Evolutionary conservation across 2,797 vertebrate genomes (phyloP).

Genomic region (Pseudochaenichthys georgianus): DNA sequence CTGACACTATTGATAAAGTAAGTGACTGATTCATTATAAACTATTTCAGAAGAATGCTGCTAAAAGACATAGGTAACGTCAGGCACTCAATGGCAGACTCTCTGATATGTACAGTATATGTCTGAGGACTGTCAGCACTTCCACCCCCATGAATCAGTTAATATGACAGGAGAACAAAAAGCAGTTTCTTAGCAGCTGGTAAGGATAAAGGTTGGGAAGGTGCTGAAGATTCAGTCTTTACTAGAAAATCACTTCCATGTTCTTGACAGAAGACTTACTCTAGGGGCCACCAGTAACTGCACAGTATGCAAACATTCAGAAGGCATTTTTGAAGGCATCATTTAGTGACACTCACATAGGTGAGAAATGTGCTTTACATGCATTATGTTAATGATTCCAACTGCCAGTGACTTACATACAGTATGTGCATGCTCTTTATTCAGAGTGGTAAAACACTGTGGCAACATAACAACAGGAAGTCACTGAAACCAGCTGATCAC

Average conservation of each 20-base stretch:
- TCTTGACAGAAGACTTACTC: neutral
- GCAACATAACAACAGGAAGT: neutral
- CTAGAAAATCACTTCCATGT: neutral
- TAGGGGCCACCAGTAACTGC: neutral
- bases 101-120: constrained; percentile 12
- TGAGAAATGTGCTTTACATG: neutral
- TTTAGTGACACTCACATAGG: neutral
- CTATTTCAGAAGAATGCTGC: neutral
- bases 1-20: neutral
- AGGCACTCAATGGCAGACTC: constrained; percentile 7
- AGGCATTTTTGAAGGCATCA: neutral
- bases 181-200: neutral
- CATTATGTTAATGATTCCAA: neutral
- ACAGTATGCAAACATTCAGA: neutral
- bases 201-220: neutral
- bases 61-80: constrained; percentile 5
- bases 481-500: neutral
- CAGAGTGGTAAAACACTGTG: neutral
- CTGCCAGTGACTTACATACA: neutral
- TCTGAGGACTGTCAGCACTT: constrained; percentile 23
- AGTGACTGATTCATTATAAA: neutral
- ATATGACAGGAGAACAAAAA: neutral
- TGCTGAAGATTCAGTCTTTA: neutral
- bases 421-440: neutral
- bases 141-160: neutral